These are phyloP conservation scores for Musca vetustissima DNA, from an alignment of 1,140 invertebrate species.

Conservation along the genomic window DNA sequence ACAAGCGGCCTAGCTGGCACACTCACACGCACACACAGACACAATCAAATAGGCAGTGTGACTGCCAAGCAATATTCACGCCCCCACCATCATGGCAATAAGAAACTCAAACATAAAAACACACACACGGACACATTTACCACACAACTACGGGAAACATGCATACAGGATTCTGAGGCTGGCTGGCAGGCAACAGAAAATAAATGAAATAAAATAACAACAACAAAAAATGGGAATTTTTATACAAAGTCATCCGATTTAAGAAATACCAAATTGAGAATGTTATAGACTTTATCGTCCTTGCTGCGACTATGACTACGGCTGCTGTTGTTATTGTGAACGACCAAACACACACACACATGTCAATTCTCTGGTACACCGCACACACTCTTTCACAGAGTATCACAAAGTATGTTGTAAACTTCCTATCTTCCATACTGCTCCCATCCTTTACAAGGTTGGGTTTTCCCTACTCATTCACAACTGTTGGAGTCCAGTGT, in stretches of 20 bases:
- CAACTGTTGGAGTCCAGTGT: background rate
- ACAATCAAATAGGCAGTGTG: background rate
- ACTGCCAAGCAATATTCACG: constrained; percentile 11
- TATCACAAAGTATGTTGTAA: background rate
- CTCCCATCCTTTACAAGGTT: background rate
- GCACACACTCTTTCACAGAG: constrained; percentile 11
- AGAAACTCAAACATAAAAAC: background rate
- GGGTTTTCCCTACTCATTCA: background rate
- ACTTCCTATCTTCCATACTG: constrained; percentile 9
- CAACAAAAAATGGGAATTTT: constrained; percentile 32
- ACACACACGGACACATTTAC: background rate
- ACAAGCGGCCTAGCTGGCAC: no score
- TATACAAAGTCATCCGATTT: constrained; percentile 57
- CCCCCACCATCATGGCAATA: background rate
- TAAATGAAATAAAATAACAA: constrained; percentile 10
- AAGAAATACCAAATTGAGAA: constrained; percentile 48
- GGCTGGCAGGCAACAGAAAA: background rate
- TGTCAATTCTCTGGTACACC: constrained; percentile 27
- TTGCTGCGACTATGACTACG: background rate
- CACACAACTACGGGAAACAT: background rate
- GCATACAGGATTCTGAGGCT: constrained; percentile 3
- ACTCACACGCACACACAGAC: no score
- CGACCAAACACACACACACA: constrained; percentile 27
- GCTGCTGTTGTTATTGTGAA: background rate
- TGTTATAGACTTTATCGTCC: constrained; percentile 38